phyloP scores from a whole-genome alignment of 1,140 invertebrate genomes.

The Drosophila ficusphila region DNA sequence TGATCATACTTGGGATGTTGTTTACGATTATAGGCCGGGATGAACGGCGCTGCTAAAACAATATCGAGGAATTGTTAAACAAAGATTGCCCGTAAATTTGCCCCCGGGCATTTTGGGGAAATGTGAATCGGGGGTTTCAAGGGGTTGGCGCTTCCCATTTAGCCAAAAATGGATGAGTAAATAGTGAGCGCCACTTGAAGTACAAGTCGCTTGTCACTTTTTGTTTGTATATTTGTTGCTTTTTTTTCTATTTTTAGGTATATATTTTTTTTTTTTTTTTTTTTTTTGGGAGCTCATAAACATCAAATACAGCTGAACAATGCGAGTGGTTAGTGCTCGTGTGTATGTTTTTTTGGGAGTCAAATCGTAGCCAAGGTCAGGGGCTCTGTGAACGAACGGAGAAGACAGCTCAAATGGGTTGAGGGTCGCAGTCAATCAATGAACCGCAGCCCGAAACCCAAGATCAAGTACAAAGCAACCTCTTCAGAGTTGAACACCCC shows the following conservation, averaged over 20 bases:
- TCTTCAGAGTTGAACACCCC: neutral
- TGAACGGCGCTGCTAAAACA: slow-evolving; percentile 13
- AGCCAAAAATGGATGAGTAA: slow-evolving; percentile 55
- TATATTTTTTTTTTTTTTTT: slow-evolving; percentile 21
- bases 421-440: slow-evolving; percentile 69
- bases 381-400: slow-evolving; percentile 77
- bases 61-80: slow-evolving; percentile 53
- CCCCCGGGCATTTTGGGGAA: slow-evolving; percentile 9
- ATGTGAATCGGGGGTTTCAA: neutral
- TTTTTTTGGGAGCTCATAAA: slow-evolving; percentile 33
- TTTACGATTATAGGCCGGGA: slow-evolving; percentile 39
- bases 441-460: slow-evolving; percentile 44
- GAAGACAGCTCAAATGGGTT: slow-evolving; percentile 38
- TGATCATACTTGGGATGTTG: slow-evolving; percentile 43
- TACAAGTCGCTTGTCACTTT: slow-evolving; percentile 53
- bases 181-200: slow-evolving; percentile 59
- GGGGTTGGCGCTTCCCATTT: slow-evolving; percentile 40
- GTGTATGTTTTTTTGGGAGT: slow-evolving; percentile 26
- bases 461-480: slow-evolving; percentile 68
- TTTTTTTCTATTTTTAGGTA: slow-evolving; percentile 49
- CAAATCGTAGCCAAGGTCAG: slow-evolving; percentile 77
- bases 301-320: slow-evolving; percentile 55
- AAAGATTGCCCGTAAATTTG: slow-evolving; percentile 40
- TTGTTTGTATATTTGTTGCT: slow-evolving; percentile 31
- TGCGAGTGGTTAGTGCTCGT: slow-evolving; percentile 22